Conservation (phyloP, 2,113 vertebrate genomes). For the Bombycilla garrulus region DNA sequence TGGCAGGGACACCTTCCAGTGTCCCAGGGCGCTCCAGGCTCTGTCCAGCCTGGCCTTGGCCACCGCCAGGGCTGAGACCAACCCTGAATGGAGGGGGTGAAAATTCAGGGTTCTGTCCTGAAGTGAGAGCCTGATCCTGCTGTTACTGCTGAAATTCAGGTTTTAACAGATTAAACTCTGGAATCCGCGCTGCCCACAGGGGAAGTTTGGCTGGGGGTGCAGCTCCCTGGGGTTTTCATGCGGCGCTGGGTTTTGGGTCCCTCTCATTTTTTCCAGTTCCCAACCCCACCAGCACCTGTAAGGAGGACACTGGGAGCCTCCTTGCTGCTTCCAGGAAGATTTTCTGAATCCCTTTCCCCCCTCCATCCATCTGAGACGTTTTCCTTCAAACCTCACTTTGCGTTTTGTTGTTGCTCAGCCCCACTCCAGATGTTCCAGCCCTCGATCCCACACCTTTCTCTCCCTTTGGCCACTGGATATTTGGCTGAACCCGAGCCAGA, state of each 20-base stretch:
- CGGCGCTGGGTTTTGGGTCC: not conserved
- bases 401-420: not conserved
- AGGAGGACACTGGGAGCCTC: not conserved
- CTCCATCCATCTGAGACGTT: not conserved
- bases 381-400: not conserved
- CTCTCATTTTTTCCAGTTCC: not conserved
- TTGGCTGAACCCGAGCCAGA: not conserved
- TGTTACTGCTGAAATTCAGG: not conserved
- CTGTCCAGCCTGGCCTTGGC: accelerated
- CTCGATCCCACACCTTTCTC: not conserved
- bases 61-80: not conserved
- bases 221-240: not conserved
- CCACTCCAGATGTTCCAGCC: not conserved
- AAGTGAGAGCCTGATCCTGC: not conserved
- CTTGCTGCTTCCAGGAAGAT: not conserved
- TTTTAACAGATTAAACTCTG: not conserved
- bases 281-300: not conserved
- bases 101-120: not conserved
- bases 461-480: not conserved
- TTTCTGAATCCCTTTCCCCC: not conserved
- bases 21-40: not conserved
- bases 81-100: not conserved
- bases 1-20: not conserved
- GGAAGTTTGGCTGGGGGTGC: not conserved
- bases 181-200: accelerated